Percentiles rank a stretch among this genome's conserved stretches.
These are phyloP conservation scores for Cisticola juncidis DNA, from an alignment of 2,113 vertebrate genomes.

Conservation along the genomic window DNA sequence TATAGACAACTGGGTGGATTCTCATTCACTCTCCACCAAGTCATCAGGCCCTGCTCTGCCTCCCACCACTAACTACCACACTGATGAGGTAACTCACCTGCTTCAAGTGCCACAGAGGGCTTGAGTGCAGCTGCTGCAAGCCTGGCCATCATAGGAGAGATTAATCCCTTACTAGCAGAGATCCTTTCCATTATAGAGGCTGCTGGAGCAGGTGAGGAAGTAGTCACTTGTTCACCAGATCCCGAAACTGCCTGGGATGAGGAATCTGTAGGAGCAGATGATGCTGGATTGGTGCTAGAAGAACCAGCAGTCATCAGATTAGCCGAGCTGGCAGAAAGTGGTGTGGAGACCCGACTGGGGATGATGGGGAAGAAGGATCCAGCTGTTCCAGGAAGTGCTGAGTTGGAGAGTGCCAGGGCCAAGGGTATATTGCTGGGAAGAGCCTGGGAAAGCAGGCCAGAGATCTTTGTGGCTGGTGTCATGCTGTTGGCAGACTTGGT, in stretches of 20 bases:
- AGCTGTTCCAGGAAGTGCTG: slow-evolving; percentile 80
- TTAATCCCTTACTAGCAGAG: slow-evolving; percentile 95
- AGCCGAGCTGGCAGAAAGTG: slow-evolving; percentile 81
- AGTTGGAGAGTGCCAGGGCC: slow-evolving; percentile 85
- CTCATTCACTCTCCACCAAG: neutral
- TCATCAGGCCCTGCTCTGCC: neutral
- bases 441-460: slow-evolving; percentile 88
- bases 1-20: neutral
- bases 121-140: slow-evolving; percentile 96
- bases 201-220: slow-evolving; percentile 80
- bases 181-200: slow-evolving; percentile 97
- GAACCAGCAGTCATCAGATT: slow-evolving; percentile 79
- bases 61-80: neutral
- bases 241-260: slow-evolving; percentile 80
- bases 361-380: slow-evolving; percentile 90
- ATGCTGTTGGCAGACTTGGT: slow-evolving; percentile 80
- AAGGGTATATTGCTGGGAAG: slow-evolving; percentile 89
- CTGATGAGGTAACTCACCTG: slow-evolving; percentile 79
- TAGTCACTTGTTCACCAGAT: slow-evolving; percentile 71
- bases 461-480: slow-evolving; percentile 82
- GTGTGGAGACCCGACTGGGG: slow-evolving; percentile 80
- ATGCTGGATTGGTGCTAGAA: slow-evolving; percentile 69
- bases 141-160: slow-evolving; percentile 98
- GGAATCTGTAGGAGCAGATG: slow-evolving; percentile 74
- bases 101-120: slow-evolving; percentile 81